Conservation (phyloP, 2,113 vertebrate genomes). For the Sisor rabdophorus region DNA sequence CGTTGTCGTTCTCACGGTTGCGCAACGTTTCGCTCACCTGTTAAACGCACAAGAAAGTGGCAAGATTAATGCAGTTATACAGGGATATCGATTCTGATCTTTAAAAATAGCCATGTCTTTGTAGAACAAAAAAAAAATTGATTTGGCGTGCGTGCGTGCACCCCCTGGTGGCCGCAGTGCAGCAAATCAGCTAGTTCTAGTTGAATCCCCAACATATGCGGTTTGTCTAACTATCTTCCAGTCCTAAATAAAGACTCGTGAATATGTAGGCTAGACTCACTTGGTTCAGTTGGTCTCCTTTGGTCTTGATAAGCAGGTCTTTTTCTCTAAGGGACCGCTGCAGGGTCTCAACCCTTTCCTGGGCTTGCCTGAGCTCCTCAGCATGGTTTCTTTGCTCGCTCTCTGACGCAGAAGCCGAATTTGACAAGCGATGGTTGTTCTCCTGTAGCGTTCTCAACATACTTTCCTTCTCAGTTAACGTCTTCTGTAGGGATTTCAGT, state of each 20-base stretch:
- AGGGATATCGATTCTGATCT: neutral
- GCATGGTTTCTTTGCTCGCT: slow-evolving; percentile 73
- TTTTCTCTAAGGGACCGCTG: slow-evolving; percentile 88
- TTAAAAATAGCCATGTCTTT: neutral
- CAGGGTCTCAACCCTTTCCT: slow-evolving; percentile 77
- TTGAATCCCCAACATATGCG: no score
- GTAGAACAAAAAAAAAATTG: neutral
- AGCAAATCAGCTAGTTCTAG: neutral
- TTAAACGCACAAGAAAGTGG: neutral
- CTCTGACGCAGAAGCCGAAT: slow-evolving; percentile 78
- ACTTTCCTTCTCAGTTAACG: slow-evolving; percentile 76
- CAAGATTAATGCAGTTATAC: neutral
- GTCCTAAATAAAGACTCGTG: neutral
- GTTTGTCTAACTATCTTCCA: neutral
- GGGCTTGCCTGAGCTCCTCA: slow-evolving; percentile 74
- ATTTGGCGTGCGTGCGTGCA: neutral
- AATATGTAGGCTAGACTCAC: slow-evolving; percentile 46
- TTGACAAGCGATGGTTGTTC: slow-evolving; percentile 83
- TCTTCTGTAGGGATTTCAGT: slow-evolving; percentile 66
- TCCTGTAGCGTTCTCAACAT: slow-evolving; percentile 85
- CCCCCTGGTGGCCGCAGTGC: neutral
- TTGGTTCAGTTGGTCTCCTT: slow-evolving; percentile 84
- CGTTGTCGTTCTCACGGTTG: slow-evolving; percentile 89
- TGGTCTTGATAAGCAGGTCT: slow-evolving; percentile 91
- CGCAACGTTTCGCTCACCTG: slow-evolving; percentile 80